These are phyloP conservation scores for Siderastrea siderea DNA, from an alignment of 92 coral and sea anemone genomes.

Conservation along the genomic window DNA sequence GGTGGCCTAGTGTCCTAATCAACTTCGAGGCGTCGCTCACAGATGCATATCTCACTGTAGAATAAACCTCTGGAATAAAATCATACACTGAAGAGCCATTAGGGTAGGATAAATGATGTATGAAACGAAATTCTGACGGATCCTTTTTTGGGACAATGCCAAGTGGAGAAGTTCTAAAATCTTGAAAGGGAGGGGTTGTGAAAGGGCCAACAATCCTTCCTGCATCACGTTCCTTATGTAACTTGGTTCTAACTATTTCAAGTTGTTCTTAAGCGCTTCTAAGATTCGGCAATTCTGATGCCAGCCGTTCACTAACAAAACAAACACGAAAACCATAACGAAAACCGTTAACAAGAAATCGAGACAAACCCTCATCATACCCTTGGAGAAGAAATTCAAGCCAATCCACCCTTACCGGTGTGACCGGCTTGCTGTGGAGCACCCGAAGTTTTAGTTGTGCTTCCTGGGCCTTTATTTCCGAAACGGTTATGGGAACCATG, in stretches of 20 bases:
- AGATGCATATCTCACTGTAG: conserved; percentile 41
- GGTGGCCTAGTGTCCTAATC: conserved; percentile 14
- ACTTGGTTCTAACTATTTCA: neutral
- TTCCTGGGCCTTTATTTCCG: no score
- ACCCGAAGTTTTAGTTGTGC: no score
- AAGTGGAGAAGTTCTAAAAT: conserved; percentile 17
- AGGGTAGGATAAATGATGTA: conserved; percentile 34
- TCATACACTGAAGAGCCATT: neutral
- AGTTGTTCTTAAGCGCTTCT: neutral
- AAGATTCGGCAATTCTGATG: neutral
- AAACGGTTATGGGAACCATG: no score
- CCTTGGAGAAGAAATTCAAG: no score
- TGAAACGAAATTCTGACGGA: conserved; percentile 23
- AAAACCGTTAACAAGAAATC: no score
- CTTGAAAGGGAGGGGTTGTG: conserved; percentile 8
- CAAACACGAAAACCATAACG: no score
- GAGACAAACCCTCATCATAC: no score
- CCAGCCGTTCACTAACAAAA: neutral
- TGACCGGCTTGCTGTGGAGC: no score
- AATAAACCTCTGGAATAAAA: neutral
- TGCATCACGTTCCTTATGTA: neutral
- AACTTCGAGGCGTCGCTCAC: conserved; percentile 21
- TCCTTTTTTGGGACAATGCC: conserved; percentile 43
- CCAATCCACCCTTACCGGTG: no score
- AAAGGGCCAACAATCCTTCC: conserved; percentile 7